Conservation (phyloP, 1,140 invertebrate species). For the Teleopsis dalmanni region DNA sequence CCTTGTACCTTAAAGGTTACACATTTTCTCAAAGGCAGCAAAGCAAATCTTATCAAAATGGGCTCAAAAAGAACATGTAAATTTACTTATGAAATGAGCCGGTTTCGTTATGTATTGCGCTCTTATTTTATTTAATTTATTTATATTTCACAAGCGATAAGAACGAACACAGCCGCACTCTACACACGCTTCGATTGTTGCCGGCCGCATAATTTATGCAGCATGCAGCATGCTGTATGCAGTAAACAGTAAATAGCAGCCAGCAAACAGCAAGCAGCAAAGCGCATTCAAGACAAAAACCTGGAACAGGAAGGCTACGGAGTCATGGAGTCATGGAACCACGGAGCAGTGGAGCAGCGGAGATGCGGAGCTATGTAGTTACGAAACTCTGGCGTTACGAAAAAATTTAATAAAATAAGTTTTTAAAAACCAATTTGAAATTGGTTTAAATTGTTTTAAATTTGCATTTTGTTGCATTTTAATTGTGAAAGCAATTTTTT, state of each 20-base stretch:
- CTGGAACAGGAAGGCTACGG: neutral
- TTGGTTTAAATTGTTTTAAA: no score
- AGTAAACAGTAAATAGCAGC: neutral
- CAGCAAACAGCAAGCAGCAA: neutral
- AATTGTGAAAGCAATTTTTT: no score
- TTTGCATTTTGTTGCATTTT: no score
- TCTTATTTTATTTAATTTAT: neutral
- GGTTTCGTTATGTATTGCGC: neutral
- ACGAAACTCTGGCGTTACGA: no score
- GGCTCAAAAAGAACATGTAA: slow-evolving; percentile 12
- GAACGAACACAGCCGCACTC: slow-evolving; percentile 1
- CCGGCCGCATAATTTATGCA: slow-evolving; percentile 2
- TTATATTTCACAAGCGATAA: neutral
- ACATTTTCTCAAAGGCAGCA: no score
- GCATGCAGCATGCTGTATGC: neutral
- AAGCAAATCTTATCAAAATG: slow-evolving; percentile 13
- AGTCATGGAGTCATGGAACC: no score
- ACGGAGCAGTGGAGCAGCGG: no score
- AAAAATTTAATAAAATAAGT: no score
- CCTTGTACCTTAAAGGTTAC: no score
- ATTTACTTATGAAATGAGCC: slow-evolving; percentile 13
- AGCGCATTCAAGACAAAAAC: neutral
- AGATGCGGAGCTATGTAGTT: no score
- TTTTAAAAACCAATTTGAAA: no score
- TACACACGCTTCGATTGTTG: slow-evolving; percentile 1